Conservation (phyloP, 2,888 invertebrate genomes). For the Xanthostigma xanthostigma region DNA sequence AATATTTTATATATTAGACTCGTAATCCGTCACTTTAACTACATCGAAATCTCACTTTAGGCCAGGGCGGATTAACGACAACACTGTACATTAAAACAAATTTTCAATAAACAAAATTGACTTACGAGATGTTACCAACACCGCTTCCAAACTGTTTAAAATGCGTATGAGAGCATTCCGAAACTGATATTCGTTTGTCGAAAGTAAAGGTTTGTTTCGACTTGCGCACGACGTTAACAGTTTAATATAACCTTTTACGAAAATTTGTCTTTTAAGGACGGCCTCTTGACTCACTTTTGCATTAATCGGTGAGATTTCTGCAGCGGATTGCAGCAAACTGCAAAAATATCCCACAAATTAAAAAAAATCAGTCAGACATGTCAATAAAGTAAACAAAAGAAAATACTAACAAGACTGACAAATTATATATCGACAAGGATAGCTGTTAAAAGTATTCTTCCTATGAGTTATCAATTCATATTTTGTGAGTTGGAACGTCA, state of each 20-base stretch:
- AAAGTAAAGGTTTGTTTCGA: conserved; percentile 33
- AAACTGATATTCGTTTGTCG: conserved; percentile 33
- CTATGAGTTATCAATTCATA: too few species aligned
- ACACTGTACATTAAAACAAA: neutral
- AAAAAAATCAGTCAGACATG: conserved; percentile 11
- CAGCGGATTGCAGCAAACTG: conserved; percentile 33
- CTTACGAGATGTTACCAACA: conserved; percentile 23
- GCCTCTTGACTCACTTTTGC: conserved; percentile 16
- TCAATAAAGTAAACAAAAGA: conserved; percentile 1
- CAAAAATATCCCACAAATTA: conserved; percentile 44
- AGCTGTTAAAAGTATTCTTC: too few species aligned
- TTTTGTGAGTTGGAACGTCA: too few species aligned
- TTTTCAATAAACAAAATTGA: neutral
- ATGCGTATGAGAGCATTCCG: conserved; percentile 31
- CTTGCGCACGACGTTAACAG: conserved; percentile 38
- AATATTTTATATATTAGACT: neutral
- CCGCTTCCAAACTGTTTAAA: conserved; percentile 35
- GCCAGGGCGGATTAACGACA: too few species aligned
- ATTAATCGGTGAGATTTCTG: conserved; percentile 28
- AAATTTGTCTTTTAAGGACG: conserved; percentile 40
- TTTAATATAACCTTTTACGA: conserved; percentile 42
- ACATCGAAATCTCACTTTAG: too few species aligned
- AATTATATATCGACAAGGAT: neutral
- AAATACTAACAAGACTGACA: neutral
- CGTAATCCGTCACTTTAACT: too few species aligned